A percentile compares a stretch with the other conserved stretches of the same genome.
phyloP scores from a whole-genome alignment of 2,797 vertebrate species.

The Mormyrops attenuatus region DNA sequence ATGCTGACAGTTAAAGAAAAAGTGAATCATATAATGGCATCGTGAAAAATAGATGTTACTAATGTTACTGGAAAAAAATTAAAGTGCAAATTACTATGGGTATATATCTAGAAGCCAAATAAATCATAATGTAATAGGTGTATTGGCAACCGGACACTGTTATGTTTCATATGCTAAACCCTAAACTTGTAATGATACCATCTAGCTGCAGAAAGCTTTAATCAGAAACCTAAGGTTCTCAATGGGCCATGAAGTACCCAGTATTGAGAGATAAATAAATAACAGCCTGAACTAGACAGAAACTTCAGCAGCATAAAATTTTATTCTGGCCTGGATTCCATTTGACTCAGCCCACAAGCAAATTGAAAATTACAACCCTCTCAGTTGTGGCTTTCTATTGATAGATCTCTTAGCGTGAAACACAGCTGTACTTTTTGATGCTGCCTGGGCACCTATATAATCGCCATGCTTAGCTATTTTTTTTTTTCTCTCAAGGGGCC shows the following conservation, averaged over 20 bases:
- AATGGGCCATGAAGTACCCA: background rate
- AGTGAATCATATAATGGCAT: background rate
- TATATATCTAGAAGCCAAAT: background rate
- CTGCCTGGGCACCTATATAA: background rate
- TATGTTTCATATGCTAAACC: background rate
- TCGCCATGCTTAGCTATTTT: background rate
- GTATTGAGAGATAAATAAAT: constrained; percentile 3
- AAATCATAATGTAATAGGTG: background rate
- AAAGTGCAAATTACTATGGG: background rate
- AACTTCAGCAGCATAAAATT: background rate
- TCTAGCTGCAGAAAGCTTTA: background rate
- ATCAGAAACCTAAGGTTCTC: background rate
- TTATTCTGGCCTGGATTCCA: background rate
- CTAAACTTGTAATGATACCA: background rate
- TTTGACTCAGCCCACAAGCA: background rate
- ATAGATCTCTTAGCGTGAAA: background rate
- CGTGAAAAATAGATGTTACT: background rate
- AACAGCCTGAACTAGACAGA: background rate
- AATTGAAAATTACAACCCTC: background rate
- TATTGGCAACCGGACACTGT: background rate
- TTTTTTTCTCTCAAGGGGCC: background rate
- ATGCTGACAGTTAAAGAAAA: background rate
- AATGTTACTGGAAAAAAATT: background rate
- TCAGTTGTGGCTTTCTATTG: background rate
- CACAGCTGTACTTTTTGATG: background rate